Evolutionary conservation across 2,888 invertebrate genomes (phyloP), one percentile per base, ranked within the genome.

Genomic region (Zaprionus bogoriensis): DNA sequence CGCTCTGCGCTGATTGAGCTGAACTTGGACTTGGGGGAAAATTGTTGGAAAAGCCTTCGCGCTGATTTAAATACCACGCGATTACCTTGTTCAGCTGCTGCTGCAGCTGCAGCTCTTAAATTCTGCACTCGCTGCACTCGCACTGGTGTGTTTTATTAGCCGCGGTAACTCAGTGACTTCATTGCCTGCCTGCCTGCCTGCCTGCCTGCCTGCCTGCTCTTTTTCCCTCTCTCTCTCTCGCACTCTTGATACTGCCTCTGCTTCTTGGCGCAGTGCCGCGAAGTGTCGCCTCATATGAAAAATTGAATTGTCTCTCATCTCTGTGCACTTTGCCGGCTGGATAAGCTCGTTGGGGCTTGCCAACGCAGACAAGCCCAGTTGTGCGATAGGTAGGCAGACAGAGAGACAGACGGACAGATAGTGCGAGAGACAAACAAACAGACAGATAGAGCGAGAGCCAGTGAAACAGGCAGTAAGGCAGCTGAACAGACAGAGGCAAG

Each of bases 261-360:
- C 19, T 14, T 3, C 65, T 20, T 41, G 20, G 62, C 52, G 41
- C 61, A 67, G 55, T 67, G 67, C 51, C 73, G 73, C 72, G 67
- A 72, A 63, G 63, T 66, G 61, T 57, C 63, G 36, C 41, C 63
- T 64, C 71, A 62, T 64, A 74, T 67, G 74, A 80, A 71, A 77
- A 81, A 80, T 74, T 80, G 81, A 78, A 69, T 72, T 72, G 72
- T 73, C 73, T 64, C 60, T 61, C 67, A 61, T 67, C 12, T 32
- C 61, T 48, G 53, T 57, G 63, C 63, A 67, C 61, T 51, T 53
- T 67, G 53, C 53, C 61, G 27, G 53, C 55, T 66, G 54, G 47
- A 53, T 80, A 74, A 77, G 71, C 63, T 74, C 22, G 25, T 20
- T 12, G 55, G 45, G 54, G 47, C 27, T 55, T 52, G 45, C 53